Base-by-base conservation (phyloP, 2,888 invertebrate genomes). In the Aleiodes alternator region DNA sequence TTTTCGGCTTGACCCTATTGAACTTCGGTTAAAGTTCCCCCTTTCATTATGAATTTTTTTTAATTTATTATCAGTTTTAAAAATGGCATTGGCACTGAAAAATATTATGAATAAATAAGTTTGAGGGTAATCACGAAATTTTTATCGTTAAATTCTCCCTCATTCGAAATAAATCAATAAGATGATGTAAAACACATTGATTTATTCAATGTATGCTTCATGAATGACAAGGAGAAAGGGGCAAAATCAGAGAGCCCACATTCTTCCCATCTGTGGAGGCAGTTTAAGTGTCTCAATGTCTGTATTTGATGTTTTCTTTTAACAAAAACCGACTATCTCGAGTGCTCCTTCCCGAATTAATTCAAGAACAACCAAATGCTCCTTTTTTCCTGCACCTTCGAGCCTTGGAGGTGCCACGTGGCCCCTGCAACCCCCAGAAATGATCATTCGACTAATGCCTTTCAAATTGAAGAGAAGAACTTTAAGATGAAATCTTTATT, bases 301-400 rank as follows among this genome's bases (percentile, higher is more conserved):
- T 31, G 59, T 12, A 16, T n/a, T 59, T 31, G 59, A 59, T 43
- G 43, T 16, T 43, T 75, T 74, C 83, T 85, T 85, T 84, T 82
- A 83, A 84, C 80, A 23, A 34, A 81, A 82, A 81, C 83, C 84
- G 85, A 82, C 80, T 72, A 14, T 78, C 82, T 84, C 81, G 82
- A 85, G 85, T 83, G 82, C 70, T 66, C 64, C 74, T 64, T 66
- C 64, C 74, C 59, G 57, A 56, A 70, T 70, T 56, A 70, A 72
- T 78, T 81, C 76, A 78, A 79, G 77, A 76, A 76, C 38, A 76
- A 78, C 80, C 80, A 78, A 78, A 78, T 55, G 66, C 80, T 79
- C 78, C 76, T 78, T 75, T 81, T 79, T 77, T 81, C 82, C 81
- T 80, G 34, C 51, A 79, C 56, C 34, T 38, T 70, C 68, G 71